Base-by-base conservation (phyloP, 92 coral and sea anemone species). In the Porites rus region DNA sequence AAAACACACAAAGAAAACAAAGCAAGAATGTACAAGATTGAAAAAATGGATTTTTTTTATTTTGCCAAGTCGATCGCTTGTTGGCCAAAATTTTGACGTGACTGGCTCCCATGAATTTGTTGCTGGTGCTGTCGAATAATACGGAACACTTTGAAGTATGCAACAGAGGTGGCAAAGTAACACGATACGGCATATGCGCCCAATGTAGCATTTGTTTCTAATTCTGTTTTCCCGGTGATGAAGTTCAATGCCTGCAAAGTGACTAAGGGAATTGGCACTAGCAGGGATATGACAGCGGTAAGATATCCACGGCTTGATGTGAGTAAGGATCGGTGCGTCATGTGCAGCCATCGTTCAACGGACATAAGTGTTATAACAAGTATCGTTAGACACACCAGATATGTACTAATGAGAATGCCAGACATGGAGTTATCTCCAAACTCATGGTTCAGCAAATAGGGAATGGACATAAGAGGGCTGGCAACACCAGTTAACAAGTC, bases 331-430 rank as follows among this genome's bases (percentile, higher is more conserved):
- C 77, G 58, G 4, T 28, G 54, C 18, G 61, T 16, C 77, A 73
- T 73, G 9, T 73, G 61, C 61, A 51, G 17, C 77, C 77, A 73
- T 10, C 77, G 20, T 51, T 73, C 77, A 12, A 73, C 3, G 6
- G 77, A 73, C 77, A 73, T 18, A 1, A 73, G 21, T 20, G 77
- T 20, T 10, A 73, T 46, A 18, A 73, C 5, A 6, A 51, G 10
- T 1, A 19, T 1, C 1, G 53, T 46, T 7, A 50, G 10, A 10
- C 60, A 2, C 28, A 7, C 1, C 11, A n/a, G n/a, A 7, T 5
- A 73, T 2, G 12, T 18, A 6, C 24, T 25, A 4, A 28, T 73
- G 8, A 10, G 7, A 13, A 14, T 4, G 14, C 77, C 10, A 10
- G 1, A 3, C 3, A 17, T 6, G n/a, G 6, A 8, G 46, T 9